Evolutionary conservation across 2,888 invertebrate genomes (phyloP), one percentile per base, ranked within the genome.

Genomic region (Limnephilus marmoratus): DNA sequence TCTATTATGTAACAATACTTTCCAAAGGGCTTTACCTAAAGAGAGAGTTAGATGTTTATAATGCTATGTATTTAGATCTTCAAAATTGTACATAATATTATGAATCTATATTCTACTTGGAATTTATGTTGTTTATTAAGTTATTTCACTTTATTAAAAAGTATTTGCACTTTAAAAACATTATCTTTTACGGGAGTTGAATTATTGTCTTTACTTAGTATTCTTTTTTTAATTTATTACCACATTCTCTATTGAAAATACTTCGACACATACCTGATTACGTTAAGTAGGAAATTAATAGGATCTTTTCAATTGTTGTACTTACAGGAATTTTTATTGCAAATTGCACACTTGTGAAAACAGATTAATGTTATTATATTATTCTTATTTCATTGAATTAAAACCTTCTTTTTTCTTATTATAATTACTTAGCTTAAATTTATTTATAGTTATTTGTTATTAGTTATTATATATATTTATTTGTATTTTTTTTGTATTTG

Each of bases 241-340:
- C 53, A 68, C 53, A 24, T 68, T 5, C 24, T 53, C 53, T 18
- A 53, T 53, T 53, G 53, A 68, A 68, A 68, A 68, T 7, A 68
- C 53, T 68, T 68, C 1, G 49, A 91, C 81, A 81, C 80, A 86
- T 91, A 91, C 91, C 91, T 87, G 91, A 91, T 87, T 89, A 89
- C 89, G 80, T 88, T 91, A 91, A 89, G 88, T 91, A 89, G 89
- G 18, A 37, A 91, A 81, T 89, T 89, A 87, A 81, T 68, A 68
- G 53, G 53, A 5, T 68, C 53, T 1, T 68, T 81, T 87, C 83
- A 91, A 68, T 68, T 89, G 41, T 91, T 89, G 82, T 91, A 89
- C 89, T 89, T 89, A 88, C 88, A 82, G 89, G 80, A 68, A 88
- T 31, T 80, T 24, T 7, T 34, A 87, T 68, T 68, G 49, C 87